Evolutionary conservation across 2,888 invertebrate species (phyloP), one percentile per base, ranked within the genome.

Genomic region (Malthinus flaveolus): DNA sequence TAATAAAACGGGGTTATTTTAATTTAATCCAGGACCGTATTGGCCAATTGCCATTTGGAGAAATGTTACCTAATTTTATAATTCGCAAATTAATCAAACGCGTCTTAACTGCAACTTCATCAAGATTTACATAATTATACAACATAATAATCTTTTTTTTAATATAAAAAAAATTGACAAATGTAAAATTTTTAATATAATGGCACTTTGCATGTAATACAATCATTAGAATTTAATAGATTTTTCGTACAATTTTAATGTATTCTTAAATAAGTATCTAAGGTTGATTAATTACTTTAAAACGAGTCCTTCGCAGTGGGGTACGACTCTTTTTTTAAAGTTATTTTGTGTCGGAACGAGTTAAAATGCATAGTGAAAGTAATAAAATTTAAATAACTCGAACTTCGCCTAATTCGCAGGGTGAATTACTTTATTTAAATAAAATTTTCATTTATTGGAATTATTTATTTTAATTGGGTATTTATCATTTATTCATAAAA

Each of bases 331-430:
- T 15, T 42, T 42, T 42, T 42, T 42, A 13, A 23, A 13, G 23
- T 42, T 42, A 42, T 23, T 42, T 42, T 42, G 23, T 42, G 39
- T 42, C 39, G 9, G 23, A 13, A 42, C 39, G 23, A 42, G 15
- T 42, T 42, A 42, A 12, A 42, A 13, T 13, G 5, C 23, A 23
- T 5, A 5, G 23, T 23, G 23, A 23, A 23, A 23, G 23, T 23
- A 23, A 3, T 35, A 56, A 55, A 49, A 52, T 67, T 67, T 69
- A 71, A 69, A 62, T 68, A 70, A 71, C 68, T 66, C 66, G 68
- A 66, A 71, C 23, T 23, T 23, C 3, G 23, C 23, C 5, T 23
- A 23, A 23, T 23, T 23, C 5, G 23, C 23, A 23, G 23, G 23
- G 23, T 23, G 23, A 23, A 3, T 23, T 23, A 23, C 23, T 23